These are phyloP conservation scores for Cotesia glomerata DNA, from an alignment of 1,140 invertebrate genomes.

Conservation along the genomic window DNA sequence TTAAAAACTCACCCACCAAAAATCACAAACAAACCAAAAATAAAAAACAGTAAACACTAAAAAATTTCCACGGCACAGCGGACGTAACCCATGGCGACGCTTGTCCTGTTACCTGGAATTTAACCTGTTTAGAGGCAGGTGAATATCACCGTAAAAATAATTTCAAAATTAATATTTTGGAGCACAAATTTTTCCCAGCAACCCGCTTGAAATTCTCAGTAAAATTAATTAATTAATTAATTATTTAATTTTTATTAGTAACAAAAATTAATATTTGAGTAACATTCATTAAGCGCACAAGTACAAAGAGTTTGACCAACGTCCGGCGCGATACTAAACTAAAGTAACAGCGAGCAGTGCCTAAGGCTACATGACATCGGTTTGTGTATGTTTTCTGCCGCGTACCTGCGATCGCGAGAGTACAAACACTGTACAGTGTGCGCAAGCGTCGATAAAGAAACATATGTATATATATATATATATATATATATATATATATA, in stretches of 20 bases:
- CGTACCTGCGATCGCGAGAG: not conserved
- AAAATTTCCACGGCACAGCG: conserved; percentile 48
- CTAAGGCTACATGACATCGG: not conserved
- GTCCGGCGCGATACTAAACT: conserved; percentile 46
- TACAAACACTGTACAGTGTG: not conserved
- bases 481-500: too few relatives aligned
- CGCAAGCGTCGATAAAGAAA: not conserved
- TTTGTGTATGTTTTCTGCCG: conserved; percentile 1
- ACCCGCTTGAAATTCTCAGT: not conserved
- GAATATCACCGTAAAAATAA: not conserved
- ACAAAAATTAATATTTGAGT: not conserved
- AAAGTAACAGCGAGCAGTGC: conserved; percentile 21
- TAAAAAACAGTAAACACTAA: conserved; percentile 31
- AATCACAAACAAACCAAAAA: not conserved
- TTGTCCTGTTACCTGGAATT: conserved; percentile 19
- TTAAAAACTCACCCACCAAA: not conserved
- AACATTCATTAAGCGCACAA: not conserved
- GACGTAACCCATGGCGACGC: conserved; percentile 50
- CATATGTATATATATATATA: not conserved
- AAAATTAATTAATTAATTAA: not conserved
- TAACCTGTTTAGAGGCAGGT: conserved; percentile 27
- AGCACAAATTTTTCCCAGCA: too few relatives aligned
- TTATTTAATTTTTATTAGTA: not conserved
- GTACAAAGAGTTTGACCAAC: conserved; percentile 19
- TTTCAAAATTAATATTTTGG: not conserved